Evolutionary conservation across 2,888 invertebrate genomes (phyloP).

Genomic region (Tanytarsus gracilentus): DNA sequence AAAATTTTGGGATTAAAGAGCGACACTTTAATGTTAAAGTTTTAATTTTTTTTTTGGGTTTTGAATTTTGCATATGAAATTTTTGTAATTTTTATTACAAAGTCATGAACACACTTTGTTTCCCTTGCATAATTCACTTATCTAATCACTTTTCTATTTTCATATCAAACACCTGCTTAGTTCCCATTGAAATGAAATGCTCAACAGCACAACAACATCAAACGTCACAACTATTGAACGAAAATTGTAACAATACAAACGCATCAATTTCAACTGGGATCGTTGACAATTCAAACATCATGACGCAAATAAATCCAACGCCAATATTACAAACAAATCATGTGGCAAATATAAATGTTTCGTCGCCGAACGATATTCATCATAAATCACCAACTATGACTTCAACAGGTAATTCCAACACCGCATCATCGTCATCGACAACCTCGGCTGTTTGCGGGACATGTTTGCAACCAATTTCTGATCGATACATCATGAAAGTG

Average conservation of each 20-base stretch:
- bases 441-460: slow-evolving; percentile 47
- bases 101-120: background rate
- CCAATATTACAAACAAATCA: slow-evolving; percentile 24
- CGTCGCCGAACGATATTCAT: background rate
- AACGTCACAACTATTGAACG: slow-evolving; percentile 4
- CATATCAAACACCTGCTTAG: too few species aligned
- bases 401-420: background rate
- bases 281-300: slow-evolving; percentile 8
- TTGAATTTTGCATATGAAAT: background rate
- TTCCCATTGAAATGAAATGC: slow-evolving; percentile 29
- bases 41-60: too few species aligned
- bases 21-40: too few species aligned
- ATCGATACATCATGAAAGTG: slow-evolving; percentile 66
- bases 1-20: too few species aligned
- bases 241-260: slow-evolving; percentile 20
- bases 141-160: too few species aligned
- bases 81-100: background rate
- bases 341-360: background rate
- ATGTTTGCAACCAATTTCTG: slow-evolving; percentile 62
- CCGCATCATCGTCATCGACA: slow-evolving; percentile 9
- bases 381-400: slow-evolving; percentile 6
- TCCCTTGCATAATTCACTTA: background rate
- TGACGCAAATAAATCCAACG: slow-evolving; percentile 25
- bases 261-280: slow-evolving; percentile 21
- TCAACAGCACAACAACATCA: slow-evolving; percentile 13